These are phyloP conservation scores for Zele albiditarsus DNA, from an alignment of 2,888 invertebrate species.

Conservation along the genomic window DNA sequence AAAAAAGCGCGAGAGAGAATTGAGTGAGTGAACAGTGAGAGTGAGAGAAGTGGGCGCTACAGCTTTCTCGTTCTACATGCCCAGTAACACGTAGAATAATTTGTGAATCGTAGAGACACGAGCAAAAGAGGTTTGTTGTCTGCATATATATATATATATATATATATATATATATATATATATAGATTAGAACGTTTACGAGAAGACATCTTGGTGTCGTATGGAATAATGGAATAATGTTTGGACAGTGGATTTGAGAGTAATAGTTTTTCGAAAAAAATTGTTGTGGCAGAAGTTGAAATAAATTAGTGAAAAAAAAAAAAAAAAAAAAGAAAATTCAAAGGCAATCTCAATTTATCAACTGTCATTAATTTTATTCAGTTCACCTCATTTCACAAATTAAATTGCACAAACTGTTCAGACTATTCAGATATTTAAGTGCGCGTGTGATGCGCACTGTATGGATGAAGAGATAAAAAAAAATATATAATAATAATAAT, in stretches of 20 bases:
- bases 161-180: slow-evolving; percentile 39
- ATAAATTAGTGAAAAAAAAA: too few species aligned
- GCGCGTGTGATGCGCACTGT: not conserved
- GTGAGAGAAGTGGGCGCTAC: slow-evolving; percentile 34
- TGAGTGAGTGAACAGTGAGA: too few species aligned
- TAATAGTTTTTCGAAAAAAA: too few species aligned
- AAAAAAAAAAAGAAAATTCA: too few species aligned
- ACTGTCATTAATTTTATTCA: too few species aligned
- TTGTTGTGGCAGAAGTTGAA: too few species aligned
- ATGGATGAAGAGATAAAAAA: not conserved
- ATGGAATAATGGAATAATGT: not conserved
- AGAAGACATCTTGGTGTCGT: slow-evolving; percentile 49
- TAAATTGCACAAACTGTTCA: not conserved
- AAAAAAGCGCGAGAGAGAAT: not conserved
- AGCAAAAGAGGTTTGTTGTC: slow-evolving; percentile 44
- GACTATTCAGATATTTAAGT: slow-evolving; percentile 12
- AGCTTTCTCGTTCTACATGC: slow-evolving; percentile 50
- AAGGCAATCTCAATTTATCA: too few species aligned
- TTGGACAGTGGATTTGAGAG: too few species aligned
- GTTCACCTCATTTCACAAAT: too few species aligned
- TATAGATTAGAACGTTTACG: slow-evolving; percentile 64
- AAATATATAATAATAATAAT: slow-evolving; percentile 13
- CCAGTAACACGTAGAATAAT: slow-evolving; percentile 68
- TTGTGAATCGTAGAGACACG: slow-evolving; percentile 67
- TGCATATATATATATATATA: slow-evolving; percentile 39